Conservation (phyloP, 2,888 invertebrate species). For the Odontocerum albicorne region DNA sequence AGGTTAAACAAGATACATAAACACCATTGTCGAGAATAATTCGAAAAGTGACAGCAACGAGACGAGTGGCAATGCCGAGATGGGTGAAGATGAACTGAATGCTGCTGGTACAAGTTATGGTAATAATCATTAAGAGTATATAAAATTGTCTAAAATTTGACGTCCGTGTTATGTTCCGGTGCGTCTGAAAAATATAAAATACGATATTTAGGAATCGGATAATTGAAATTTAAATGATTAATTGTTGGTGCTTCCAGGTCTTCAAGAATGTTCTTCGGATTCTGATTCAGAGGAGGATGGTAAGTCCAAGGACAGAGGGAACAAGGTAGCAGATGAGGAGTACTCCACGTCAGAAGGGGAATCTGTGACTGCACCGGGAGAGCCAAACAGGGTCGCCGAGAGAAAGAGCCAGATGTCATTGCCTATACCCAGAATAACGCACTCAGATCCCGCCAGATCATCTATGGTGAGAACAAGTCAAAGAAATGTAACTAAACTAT, state of each 20-base stretch:
- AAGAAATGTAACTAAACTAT: too few species aligned
- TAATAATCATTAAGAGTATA: too few species aligned
- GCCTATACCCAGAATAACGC: constrained; percentile 16
- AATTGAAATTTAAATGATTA: neutral
- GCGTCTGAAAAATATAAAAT: too few species aligned
- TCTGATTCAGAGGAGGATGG: constrained; percentile 25
- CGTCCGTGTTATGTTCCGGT: too few species aligned
- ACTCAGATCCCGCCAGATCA: constrained; percentile 8
- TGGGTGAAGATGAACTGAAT: too few species aligned
- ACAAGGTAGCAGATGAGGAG: constrained; percentile 39
- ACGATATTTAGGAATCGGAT: neutral
- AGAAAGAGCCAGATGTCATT: constrained; percentile 26
- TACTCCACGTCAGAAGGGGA: constrained; percentile 46
- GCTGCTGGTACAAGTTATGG: too few species aligned
- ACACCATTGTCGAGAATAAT: too few species aligned
- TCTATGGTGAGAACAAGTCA: constrained; percentile 14
- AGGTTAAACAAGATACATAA: too few species aligned
- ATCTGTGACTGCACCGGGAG: constrained; percentile 1
- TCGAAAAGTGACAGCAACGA: too few species aligned
- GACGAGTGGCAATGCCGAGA: too few species aligned
- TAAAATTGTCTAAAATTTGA: too few species aligned
- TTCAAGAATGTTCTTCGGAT: constrained; percentile 31
- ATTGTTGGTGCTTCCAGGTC: constrained; percentile 20
- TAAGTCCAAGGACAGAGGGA: constrained; percentile 41
- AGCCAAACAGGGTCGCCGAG: constrained; percentile 9